These are phyloP conservation scores for Heliconius charithonia DNA, from an alignment of 2,888 invertebrate species.

Conservation along the genomic window DNA sequence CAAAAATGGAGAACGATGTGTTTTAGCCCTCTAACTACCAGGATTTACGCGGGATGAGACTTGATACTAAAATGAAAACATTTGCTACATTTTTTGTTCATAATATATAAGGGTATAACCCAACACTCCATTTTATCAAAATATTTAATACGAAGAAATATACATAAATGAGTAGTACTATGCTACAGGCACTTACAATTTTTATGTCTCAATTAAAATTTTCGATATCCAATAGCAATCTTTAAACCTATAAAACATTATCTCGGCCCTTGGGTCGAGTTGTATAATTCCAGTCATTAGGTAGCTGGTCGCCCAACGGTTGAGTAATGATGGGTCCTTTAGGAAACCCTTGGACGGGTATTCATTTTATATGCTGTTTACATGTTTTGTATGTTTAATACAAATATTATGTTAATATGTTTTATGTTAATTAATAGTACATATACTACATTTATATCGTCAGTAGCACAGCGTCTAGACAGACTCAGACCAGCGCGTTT, in stretches of 20 bases:
- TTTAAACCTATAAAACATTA: constrained; percentile 34
- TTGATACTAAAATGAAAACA: no score
- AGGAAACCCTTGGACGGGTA: neutral
- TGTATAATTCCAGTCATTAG: constrained; percentile 44
- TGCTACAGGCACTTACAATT: neutral
- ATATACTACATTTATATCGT: neutral
- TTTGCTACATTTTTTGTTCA: no score
- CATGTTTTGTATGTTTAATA: neutral
- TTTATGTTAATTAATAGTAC: neutral
- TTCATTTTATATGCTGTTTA: constrained; percentile 1
- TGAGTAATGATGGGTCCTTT: constrained; percentile 42
- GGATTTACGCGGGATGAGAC: no score
- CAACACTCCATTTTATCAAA: no score
- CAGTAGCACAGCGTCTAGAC: no score
- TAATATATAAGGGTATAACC: no score
- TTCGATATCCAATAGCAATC: constrained; percentile 32
- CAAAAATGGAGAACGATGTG: no score
- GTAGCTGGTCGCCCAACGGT: constrained; percentile 6
- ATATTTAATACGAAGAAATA: no score
- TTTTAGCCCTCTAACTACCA: no score
- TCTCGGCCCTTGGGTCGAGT: constrained; percentile 24
- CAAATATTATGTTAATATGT: neutral
- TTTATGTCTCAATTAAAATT: constrained; percentile 29
- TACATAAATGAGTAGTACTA: neutral
- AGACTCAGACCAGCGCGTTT: no score